Evolutionary conservation across 2,888 invertebrate genomes (phyloP).

Genomic region (Drosophila birchii): DNA sequence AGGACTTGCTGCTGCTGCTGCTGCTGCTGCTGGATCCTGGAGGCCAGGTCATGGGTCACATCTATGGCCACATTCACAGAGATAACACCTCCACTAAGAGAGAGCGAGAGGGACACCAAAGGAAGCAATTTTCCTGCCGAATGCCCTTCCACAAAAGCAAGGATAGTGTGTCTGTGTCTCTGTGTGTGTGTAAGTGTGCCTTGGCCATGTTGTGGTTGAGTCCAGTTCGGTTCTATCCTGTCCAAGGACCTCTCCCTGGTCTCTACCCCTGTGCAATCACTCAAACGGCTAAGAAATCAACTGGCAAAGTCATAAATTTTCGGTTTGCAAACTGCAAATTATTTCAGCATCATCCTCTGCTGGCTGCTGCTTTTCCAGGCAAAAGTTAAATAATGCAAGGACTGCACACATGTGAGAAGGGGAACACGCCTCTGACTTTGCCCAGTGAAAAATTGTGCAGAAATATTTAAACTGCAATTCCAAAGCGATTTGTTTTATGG

Average conservation of each 20-base stretch:
- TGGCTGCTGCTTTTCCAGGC: constrained; percentile 12
- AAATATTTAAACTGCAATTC: constrained; percentile 78
- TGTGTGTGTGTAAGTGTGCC: not conserved
- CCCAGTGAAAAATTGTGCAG: constrained; percentile 44
- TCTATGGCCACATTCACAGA: constrained; percentile 39
- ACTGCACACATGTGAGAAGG: constrained; percentile 38
- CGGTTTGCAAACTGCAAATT: constrained; percentile 46
- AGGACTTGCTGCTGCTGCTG: not conserved
- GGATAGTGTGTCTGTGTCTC: not conserved
- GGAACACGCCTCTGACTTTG: constrained; percentile 5
- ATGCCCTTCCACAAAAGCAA: constrained; percentile 62
- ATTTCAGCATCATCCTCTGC: constrained; percentile 46
- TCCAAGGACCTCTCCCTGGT: not conserved
- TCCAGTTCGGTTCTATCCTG: constrained; percentile 7
- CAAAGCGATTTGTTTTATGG: constrained; percentile 74
- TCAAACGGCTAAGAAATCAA: constrained; percentile 53
- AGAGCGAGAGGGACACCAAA: constrained; percentile 18
- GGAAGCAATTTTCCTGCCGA: constrained; percentile 70
- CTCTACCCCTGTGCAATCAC: constrained; percentile 31
- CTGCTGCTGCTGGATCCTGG: constrained; percentile 18
- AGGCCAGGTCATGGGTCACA: constrained; percentile 38
- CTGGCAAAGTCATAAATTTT: constrained; percentile 60
- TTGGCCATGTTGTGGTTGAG: constrained; percentile 14
- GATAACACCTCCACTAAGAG: constrained; percentile 21
- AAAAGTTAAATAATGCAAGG: constrained; percentile 57